Base-by-base conservation (phyloP, 23 tunicate species). In the Styela clava region DNA sequence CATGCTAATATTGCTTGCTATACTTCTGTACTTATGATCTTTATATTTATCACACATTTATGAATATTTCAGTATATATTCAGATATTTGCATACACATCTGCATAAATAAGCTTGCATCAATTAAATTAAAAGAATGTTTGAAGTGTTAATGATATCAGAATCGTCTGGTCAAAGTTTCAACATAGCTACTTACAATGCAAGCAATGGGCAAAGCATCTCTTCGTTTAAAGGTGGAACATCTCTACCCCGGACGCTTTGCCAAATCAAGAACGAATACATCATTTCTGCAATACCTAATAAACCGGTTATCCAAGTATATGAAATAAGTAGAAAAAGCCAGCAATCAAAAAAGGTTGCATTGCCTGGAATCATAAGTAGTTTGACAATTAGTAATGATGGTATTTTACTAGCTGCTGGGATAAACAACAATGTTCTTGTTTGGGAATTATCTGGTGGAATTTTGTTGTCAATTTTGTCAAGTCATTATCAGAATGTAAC, bases 401-500 rank as follows among this genome's bases (percentile, higher is more conserved):
- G 89, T 1, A 16, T 24, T 52, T 69, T 78, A 31, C 37, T 89
- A 74, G 89, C 89, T 81, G 95, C 95, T 67, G 95, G 89, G 3
- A 81, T 89, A 9, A 83, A 28, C 0, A 82, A 89, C 35, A 74
- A 81, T 2, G 74, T 89, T 33, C 68, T 89, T 21, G 76, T 89
- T 16, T 89, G 95, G 95, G 88, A 89, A 23, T 44, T 74, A 18
- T 35, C 56, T 22, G 62, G 78, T 85, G 95, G 95, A 24, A 89
- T 85, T 21, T 68, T 89, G 67, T 63, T 89, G 65, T 33, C 78
- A 22, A 62, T 65, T 52, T 71, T 89, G 68, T 89, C 86, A 74
- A 73, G 77, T 44, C 95, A 89, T 73, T 89, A 89, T 61, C 95
- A 85, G 74, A 86, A 81, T 72, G 79, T 89, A 21, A 89, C 95